These are phyloP conservation scores for Sarcophaga subvicina DNA, from an alignment of 2,888 invertebrate species.

Conservation along the genomic window DNA sequence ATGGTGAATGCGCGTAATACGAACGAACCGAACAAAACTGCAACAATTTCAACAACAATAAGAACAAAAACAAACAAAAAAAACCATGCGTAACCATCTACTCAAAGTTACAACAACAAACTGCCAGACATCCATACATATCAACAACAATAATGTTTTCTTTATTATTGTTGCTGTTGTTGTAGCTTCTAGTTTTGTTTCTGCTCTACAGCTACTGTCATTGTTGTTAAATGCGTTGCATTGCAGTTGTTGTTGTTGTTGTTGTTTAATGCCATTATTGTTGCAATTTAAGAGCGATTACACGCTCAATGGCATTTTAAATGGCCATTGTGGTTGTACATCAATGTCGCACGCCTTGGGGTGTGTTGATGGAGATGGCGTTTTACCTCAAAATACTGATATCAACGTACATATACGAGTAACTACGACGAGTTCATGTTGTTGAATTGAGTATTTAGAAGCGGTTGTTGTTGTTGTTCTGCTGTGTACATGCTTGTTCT, in stretches of 20 bases:
- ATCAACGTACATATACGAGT: conserved; percentile 25
- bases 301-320: conserved; percentile 70
- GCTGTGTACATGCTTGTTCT: no score
- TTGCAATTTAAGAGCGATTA: conserved; percentile 70
- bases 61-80: neutral
- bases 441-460: conserved; percentile 19
- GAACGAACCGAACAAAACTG: conserved; percentile 39
- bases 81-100: conserved; percentile 54
- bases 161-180: no score
- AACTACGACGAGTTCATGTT: neutral
- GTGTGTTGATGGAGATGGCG: conserved; percentile 69
- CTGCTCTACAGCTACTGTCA: neutral
- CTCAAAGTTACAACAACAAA: conserved; percentile 16
- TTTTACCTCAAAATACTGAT: conserved; percentile 56
- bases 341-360: conserved; percentile 66
- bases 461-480: neutral
- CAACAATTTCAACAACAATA: conserved; percentile 8
- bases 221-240: neutral
- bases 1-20: conserved; percentile 61
- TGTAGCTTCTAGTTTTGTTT: no score
- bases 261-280: conserved; percentile 46
- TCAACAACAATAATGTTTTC: conserved; percentile 40
- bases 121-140: conserved; percentile 33
- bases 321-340: conserved; percentile 69
- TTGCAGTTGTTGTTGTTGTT: conserved; percentile 22